These are phyloP conservation scores for Euproctis similis DNA, from an alignment of 2,888 invertebrate genomes.

Conservation along the genomic window DNA sequence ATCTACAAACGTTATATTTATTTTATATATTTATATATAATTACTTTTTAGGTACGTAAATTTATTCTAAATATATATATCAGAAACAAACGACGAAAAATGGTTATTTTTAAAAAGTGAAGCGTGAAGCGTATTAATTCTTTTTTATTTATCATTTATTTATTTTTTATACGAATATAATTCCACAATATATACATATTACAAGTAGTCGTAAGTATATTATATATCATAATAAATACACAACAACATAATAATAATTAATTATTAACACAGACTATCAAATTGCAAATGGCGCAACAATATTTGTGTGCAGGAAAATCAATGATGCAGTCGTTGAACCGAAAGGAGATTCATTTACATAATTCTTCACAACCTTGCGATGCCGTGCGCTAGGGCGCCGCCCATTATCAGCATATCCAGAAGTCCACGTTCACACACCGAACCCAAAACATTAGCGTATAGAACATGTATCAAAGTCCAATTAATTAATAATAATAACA, in stretches of 20 bases:
- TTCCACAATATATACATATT: constrained; percentile 75
- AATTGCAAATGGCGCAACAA: constrained; percentile 72
- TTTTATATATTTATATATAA: too few relatives aligned
- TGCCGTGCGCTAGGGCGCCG: constrained; percentile 20
- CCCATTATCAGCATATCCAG: too few relatives aligned
- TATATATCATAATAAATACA: constrained; percentile 74
- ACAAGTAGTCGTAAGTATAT: constrained; percentile 67
- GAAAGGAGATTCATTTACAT: constrained; percentile 71
- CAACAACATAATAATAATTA: constrained; percentile 71
- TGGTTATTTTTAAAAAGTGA: constrained; percentile 56
- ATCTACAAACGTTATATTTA: constrained; percentile 69
- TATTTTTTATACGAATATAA: constrained; percentile 61
- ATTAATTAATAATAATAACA: too few relatives aligned
- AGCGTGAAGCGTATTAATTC: constrained; percentile 73
- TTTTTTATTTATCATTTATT: too few relatives aligned
- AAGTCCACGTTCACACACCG: too few relatives aligned
- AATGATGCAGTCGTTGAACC: constrained; percentile 70
- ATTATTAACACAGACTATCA: constrained; percentile 69
- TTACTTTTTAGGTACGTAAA: constrained; percentile 75
- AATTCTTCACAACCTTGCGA: constrained; percentile 62
- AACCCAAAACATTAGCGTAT: too few relatives aligned
- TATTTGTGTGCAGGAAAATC: constrained; percentile 66
- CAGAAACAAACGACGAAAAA: constrained; percentile 74
- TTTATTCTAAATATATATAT: constrained; percentile 75
- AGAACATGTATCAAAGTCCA: too few relatives aligned